phyloP scores from a whole-genome alignment of 2,888 invertebrate species.

The Junonia oenone region DNA sequence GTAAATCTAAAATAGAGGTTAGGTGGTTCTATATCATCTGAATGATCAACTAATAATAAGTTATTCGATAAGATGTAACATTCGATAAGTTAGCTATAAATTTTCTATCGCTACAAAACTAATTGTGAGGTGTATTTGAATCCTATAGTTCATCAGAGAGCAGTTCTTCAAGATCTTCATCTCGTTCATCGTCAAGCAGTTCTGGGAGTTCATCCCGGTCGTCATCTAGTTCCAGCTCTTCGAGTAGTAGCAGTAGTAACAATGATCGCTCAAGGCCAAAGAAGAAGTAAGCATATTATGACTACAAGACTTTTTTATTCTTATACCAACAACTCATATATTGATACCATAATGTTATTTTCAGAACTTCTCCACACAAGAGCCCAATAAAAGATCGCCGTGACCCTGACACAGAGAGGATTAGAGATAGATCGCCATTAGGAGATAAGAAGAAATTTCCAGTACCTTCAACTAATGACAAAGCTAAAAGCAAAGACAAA shows the following conservation, averaged over 20 bases:
- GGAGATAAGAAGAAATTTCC: constrained; percentile 66
- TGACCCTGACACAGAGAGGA: constrained; percentile 66
- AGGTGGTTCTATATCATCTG: no score
- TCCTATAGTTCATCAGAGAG: constrained; percentile 85
- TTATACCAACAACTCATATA: no score
- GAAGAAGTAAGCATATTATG: constrained; percentile 83
- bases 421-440: constrained; percentile 64
- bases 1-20: constrained; percentile 21
- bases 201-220: constrained; percentile 82
- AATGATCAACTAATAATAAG: no score
- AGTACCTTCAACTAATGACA: constrained; percentile 54
- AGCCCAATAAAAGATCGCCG: constrained; percentile 71
- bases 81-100: no score
- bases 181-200: constrained; percentile 88
- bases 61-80: no score
- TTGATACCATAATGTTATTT: no score
- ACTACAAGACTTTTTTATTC: no score
- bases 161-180: constrained; percentile 89
- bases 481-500: constrained; percentile 66
- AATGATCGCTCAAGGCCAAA: constrained; percentile 82
- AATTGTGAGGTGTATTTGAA: background rate
- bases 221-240: constrained; percentile 81
- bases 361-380: constrained; percentile 66
- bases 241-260: constrained; percentile 83
- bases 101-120: no score